These are phyloP conservation scores for Dasypus novemcinctus DNA, from an alignment of 2,113 vertebrate genomes.

Conservation along the genomic window DNA sequence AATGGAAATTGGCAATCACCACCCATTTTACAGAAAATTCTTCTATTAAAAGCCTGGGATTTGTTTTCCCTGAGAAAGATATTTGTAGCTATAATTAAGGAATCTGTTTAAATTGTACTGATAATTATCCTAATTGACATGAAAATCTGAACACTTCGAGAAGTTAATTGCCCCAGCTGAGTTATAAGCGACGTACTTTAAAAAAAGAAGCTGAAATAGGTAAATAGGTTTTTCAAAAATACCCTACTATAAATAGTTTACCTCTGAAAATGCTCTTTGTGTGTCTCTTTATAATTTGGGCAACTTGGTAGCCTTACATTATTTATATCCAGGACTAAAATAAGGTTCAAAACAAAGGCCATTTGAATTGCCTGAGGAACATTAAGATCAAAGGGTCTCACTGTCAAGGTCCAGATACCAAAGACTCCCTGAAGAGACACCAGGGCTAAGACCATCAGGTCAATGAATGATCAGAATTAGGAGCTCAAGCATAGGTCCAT, in stretches of 20 bases:
- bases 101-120: constrained; percentile 55
- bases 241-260: constrained; percentile 57
- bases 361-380: constrained; percentile 35
- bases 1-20: constrained; percentile 45
- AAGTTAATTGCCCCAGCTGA: constrained; percentile 16
- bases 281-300: constrained; percentile 57
- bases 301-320: constrained; percentile 16
- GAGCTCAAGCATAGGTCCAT: neutral
- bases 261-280: constrained; percentile 28
- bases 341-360: neutral
- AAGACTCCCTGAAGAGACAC: neutral
- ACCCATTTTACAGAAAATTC: constrained; percentile 45
- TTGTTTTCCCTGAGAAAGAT: constrained; percentile 54
- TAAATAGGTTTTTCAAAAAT: constrained; percentile 65
- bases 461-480: neutral
- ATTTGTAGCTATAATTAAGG: constrained; percentile 58
- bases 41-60: constrained; percentile 63
- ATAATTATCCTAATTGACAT: constrained; percentile 40
- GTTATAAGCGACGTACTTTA: constrained; percentile 47
- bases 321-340: constrained; percentile 56
- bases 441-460: neutral
- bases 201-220: constrained; percentile 37
- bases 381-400: constrained; percentile 4
- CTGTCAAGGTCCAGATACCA: neutral
- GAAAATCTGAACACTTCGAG: constrained; percentile 46